Evolutionary conservation across 1,140 invertebrate genomes (phyloP).

Genomic region (Trichogramma pretiosum): DNA sequence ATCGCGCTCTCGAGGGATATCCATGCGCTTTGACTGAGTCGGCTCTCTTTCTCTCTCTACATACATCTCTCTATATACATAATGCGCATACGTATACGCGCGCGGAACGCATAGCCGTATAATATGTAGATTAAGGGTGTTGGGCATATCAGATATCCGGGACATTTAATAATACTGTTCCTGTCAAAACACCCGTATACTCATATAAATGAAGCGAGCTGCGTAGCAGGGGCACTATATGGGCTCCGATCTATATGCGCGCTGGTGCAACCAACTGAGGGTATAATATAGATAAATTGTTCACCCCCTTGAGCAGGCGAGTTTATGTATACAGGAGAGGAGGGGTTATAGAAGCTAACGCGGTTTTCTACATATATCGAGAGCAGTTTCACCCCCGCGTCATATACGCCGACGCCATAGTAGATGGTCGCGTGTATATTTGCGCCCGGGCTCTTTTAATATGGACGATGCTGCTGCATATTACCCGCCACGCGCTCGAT

Average conservation of each 20-base stretch:
- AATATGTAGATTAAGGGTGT: constrained; percentile 48
- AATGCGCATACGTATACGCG: constrained; percentile 24
- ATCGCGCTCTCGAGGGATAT: neutral
- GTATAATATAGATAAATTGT: constrained; percentile 47
- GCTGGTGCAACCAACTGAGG: constrained; percentile 37
- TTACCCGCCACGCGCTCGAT: too few species aligned
- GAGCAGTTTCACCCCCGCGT: too few species aligned
- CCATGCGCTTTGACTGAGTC: neutral
- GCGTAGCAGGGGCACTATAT: too few species aligned
- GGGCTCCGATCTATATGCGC: too few species aligned
- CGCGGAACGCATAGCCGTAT: constrained; percentile 40
- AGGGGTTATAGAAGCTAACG: too few species aligned
- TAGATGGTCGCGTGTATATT: too few species aligned
- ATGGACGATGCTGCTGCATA: too few species aligned
- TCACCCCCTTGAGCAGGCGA: constrained; percentile 22
- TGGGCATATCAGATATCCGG: constrained; percentile 41
- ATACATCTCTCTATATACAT: constrained; percentile 9
- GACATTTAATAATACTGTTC: constrained; percentile 47
- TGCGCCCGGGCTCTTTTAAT: constrained; percentile 24
- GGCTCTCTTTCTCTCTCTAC: neutral
- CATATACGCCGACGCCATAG: too few species aligned
- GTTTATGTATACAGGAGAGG: too few species aligned
- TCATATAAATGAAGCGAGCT: too few species aligned
- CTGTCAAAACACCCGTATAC: constrained; percentile 43
- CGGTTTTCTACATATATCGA: too few species aligned